Percentiles rank a stretch among this genome's conserved stretches.
Evolutionary conservation across 2,888 invertebrate genomes (phyloP).

Genomic region (Gandaritis pyraliata): DNA sequence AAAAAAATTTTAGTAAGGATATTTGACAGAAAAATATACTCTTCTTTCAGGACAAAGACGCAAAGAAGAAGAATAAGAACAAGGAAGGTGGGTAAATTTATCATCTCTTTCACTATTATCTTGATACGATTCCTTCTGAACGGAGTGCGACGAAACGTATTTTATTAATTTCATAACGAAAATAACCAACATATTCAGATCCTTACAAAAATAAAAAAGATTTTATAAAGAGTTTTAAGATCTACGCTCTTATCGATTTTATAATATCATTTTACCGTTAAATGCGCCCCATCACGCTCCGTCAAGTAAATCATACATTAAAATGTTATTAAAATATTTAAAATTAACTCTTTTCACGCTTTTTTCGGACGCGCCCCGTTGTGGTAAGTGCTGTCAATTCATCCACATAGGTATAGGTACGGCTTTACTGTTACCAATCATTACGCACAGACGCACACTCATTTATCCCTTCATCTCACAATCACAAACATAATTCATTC

Average conservation of each 20-base stretch:
- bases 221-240: too few relatives aligned
- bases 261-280: background rate
- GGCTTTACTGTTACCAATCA: constrained; percentile 30
- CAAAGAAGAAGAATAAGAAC: constrained; percentile 93
- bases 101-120: background rate
- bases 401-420: constrained; percentile 35
- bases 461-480: constrained; percentile 1
- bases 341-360: constrained; percentile 24
- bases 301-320: background rate
- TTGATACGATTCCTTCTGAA: background rate
- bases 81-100: constrained; percentile 91
- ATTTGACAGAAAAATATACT: constrained; percentile 42
- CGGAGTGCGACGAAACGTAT: background rate
- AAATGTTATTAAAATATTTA: constrained; percentile 4
- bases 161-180: background rate
- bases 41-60: constrained; percentile 90
- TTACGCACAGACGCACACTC: constrained; percentile 11
- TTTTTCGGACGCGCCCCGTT: constrained; percentile 23
- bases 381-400: constrained; percentile 42
- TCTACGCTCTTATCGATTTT: background rate
- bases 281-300: background rate
- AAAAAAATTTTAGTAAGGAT: too few relatives aligned
- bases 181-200: too few relatives aligned
- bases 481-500: background rate
- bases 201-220: too few relatives aligned